Percentiles rank a stretch among this genome's conserved stretches.
Conservation (phyloP, 1,140 invertebrate species). For the Heliconius melpomene region DNA sequence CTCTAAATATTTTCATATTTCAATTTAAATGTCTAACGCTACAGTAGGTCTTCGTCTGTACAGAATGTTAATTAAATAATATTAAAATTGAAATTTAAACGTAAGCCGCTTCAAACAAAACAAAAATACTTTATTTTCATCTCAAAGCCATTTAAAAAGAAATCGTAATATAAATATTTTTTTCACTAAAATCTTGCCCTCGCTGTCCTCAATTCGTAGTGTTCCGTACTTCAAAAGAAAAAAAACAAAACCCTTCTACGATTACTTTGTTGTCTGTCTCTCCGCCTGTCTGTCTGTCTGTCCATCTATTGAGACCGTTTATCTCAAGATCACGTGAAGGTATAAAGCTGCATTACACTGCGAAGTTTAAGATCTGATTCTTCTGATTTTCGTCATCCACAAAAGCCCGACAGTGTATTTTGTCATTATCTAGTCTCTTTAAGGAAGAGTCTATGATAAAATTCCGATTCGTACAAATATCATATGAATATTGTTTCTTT, state of each 20-base stretch:
- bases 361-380: too few species aligned
- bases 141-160: neutral
- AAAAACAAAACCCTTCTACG: neutral
- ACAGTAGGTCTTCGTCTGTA: neutral
- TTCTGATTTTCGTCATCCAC: too few species aligned
- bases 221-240: neutral
- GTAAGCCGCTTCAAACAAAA: neutral
- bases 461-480: too few species aligned
- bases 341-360: too few species aligned
- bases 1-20: neutral
- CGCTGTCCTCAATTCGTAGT: neutral
- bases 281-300: neutral
- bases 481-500: too few species aligned
- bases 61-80: neutral
- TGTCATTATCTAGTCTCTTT: too few species aligned
- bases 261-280: neutral
- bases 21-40: neutral
- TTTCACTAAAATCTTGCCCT: neutral
- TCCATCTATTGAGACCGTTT: too few species aligned
- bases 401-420: too few species aligned
- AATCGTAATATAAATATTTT: neutral
- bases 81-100: neutral
- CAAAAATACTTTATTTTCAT: neutral
- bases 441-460: too few species aligned
- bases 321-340: too few species aligned